Evolutionary conservation across 2,797 vertebrate genomes (phyloP).

Genomic region (Luscinia megarhynchos): DNA sequence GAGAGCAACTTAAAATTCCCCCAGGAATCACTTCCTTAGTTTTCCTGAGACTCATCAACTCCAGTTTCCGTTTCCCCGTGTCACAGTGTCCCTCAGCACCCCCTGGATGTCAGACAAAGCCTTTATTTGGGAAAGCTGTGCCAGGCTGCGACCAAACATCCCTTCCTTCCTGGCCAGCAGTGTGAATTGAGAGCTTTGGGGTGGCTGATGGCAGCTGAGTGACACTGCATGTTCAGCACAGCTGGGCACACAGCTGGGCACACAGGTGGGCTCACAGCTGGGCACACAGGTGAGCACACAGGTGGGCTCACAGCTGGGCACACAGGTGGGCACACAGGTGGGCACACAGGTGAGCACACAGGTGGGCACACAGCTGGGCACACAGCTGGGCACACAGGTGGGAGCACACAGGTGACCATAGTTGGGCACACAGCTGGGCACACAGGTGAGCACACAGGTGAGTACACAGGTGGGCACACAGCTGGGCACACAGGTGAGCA

Average conservation of each 20-base stretch:
- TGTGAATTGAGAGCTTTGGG: fast-evolving
- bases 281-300: fast-evolving
- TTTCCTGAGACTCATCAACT: background rate
- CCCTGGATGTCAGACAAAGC: background rate
- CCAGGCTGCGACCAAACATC: background rate
- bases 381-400: background rate
- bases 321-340: fast-evolving
- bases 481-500: no score
- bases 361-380: background rate
- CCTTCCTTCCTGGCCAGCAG: background rate
- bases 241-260: background rate
- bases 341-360: background rate
- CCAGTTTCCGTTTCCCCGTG: background rate
- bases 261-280: no score
- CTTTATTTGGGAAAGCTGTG: background rate
- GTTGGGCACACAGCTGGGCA: no score
- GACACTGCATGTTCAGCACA: fast-evolving
- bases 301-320: background rate
- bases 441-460: no score
- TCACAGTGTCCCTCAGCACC: background rate
- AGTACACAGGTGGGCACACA: no score
- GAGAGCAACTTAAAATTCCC: background rate
- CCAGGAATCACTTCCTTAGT: background rate
- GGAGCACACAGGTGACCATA: no score
- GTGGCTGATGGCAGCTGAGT: background rate